Conservation (phyloP, 2,113 vertebrate genomes). For the Geococcyx californianus region DNA sequence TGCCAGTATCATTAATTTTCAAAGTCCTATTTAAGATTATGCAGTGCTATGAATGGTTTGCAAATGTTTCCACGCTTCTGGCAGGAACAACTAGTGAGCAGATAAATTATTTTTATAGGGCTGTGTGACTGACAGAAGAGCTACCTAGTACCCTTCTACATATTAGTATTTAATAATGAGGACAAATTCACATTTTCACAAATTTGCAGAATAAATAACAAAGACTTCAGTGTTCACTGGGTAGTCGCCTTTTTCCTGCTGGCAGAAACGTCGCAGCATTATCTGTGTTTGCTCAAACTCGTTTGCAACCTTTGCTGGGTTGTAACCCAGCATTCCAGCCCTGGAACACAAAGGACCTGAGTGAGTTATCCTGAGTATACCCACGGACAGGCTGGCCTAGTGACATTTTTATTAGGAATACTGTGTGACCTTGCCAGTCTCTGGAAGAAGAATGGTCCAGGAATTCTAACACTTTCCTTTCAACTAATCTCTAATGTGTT, state of each 20-base stretch:
- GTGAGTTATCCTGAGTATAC: background rate
- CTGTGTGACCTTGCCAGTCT: background rate
- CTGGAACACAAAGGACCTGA: background rate
- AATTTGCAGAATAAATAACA: background rate
- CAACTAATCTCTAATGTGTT: background rate
- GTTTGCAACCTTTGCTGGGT: slow-evolving; percentile 2
- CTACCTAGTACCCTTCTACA: background rate
- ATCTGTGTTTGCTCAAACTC: slow-evolving; percentile 42
- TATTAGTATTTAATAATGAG: background rate
- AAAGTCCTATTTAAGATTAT: background rate
- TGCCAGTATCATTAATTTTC: background rate
- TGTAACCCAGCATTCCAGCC: background rate
- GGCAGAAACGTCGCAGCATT: background rate
- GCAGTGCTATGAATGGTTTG: background rate
- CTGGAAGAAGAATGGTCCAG: background rate
- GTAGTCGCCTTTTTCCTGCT: background rate
- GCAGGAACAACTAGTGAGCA: background rate
- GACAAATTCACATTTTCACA: background rate
- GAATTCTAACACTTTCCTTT: background rate
- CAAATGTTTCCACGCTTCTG: background rate
- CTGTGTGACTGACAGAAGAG: background rate
- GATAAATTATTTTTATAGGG: background rate
- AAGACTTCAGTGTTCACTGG: background rate
- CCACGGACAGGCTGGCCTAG: background rate
- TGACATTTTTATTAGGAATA: background rate